These are phyloP conservation scores for Orthonyx spaldingii DNA, from an alignment of 2,113 vertebrate genomes.

Conservation along the genomic window DNA sequence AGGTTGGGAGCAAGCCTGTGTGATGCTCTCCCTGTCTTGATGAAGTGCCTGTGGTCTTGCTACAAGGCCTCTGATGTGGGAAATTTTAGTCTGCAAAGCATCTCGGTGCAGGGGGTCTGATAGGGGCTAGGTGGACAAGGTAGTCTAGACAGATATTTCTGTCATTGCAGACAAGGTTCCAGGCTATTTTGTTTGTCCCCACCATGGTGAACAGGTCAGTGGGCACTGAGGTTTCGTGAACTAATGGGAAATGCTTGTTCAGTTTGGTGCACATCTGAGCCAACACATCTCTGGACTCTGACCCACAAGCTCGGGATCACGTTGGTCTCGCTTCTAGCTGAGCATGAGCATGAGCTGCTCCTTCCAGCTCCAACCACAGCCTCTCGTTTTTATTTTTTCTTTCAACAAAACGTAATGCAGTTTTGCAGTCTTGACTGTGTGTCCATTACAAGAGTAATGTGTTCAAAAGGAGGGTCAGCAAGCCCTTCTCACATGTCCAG, in stretches of 20 bases:
- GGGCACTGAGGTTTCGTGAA: fast-evolving
- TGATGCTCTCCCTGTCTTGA: fast-evolving
- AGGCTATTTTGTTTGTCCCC: background rate
- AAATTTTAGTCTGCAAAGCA: background rate
- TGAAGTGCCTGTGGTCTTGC: too few species aligned
- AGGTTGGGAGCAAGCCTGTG: background rate
- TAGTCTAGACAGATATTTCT: background rate
- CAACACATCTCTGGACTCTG: background rate
- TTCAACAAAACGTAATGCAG: background rate
- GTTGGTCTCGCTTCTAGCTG: fast-evolving
- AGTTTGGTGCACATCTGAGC: background rate
- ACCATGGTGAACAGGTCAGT: fast-evolving
- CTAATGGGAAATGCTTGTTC: fast-evolving
- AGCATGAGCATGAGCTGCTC: background rate
- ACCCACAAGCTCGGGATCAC: background rate
- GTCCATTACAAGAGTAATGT: fast-evolving
- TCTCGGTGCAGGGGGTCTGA: fast-evolving
- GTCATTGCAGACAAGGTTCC: background rate
- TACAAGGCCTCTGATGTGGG: background rate
- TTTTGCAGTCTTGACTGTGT: background rate
- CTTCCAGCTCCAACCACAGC: background rate
- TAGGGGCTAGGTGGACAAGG: background rate
- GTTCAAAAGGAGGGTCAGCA: background rate
- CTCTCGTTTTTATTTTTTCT: background rate
- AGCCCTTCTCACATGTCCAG: background rate